Conservation (phyloP, 2,888 invertebrate species). For the Xestia c-nigrum region DNA sequence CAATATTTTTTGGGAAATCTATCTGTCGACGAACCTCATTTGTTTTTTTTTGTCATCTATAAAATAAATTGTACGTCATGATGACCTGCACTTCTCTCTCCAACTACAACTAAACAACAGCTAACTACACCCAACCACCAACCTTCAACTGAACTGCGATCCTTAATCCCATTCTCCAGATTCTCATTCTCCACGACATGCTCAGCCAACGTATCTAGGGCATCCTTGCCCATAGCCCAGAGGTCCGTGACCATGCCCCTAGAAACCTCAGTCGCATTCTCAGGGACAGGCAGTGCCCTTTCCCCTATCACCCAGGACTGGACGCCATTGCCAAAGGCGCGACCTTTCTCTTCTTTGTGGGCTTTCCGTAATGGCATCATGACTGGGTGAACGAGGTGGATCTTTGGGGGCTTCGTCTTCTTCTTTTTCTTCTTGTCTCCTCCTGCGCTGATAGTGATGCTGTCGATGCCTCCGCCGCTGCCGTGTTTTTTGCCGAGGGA, state of each 20-base stretch:
- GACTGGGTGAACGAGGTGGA: slow-evolving; percentile 83
- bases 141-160: slow-evolving; percentile 84
- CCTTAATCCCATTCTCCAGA: slow-evolving; percentile 80
- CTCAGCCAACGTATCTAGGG: slow-evolving; percentile 82
- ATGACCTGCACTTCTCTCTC: too few relatives aligned
- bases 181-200: slow-evolving; percentile 82
- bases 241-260: slow-evolving; percentile 78
- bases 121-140: slow-evolving; percentile 75
- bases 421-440: slow-evolving; percentile 81
- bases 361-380: slow-evolving; percentile 75
- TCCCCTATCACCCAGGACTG: slow-evolving; percentile 84
- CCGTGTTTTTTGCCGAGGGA: slow-evolving; percentile 78
- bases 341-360: slow-evolving; percentile 83
- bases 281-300: slow-evolving; percentile 42
- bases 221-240: slow-evolving; percentile 81
- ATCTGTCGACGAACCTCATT: too few relatives aligned
- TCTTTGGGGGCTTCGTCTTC: slow-evolving; percentile 82
- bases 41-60: too few relatives aligned
- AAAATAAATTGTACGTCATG: too few relatives aligned
- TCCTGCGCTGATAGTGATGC: slow-evolving; percentile 83
- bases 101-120: not conserved
- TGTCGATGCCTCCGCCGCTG: slow-evolving; percentile 82
- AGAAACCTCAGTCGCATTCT: slow-evolving; percentile 43
- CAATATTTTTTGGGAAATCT: too few relatives aligned
- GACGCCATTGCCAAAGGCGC: slow-evolving; percentile 75